Percentiles rank a stretch among this genome's conserved stretches.
These are phyloP conservation scores for Conops quadrifasciatus DNA, from an alignment of 2,888 invertebrate genomes.

Conservation along the genomic window DNA sequence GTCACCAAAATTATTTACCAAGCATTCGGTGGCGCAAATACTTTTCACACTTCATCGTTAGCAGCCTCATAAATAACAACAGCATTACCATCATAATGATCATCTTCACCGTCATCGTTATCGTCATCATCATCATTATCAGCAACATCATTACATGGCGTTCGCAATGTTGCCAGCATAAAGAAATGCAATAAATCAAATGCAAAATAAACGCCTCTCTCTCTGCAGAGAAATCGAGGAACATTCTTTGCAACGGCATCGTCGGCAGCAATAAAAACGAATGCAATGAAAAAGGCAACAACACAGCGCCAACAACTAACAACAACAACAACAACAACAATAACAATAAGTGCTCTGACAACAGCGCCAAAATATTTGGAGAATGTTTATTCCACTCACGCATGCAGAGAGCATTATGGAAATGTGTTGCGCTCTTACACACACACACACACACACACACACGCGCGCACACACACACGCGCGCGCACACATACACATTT, in stretches of 20 bases:
- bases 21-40: too few relatives aligned
- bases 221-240: not conserved
- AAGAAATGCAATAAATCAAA: not conserved
- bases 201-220: conserved; percentile 5
- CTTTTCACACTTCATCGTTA: too few relatives aligned
- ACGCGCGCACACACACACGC: too few relatives aligned
- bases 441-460: not conserved
- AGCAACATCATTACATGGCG: too few relatives aligned
- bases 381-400: conserved; percentile 22
- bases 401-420: not conserved
- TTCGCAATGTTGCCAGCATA: not conserved
- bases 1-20: too few relatives aligned
- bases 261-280: not conserved
- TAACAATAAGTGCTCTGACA: not conserved
- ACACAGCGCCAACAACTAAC: not conserved
- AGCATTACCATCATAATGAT: not conserved
- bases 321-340: conserved; percentile 2
- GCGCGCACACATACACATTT: too few relatives aligned
- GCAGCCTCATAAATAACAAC: too few relatives aligned
- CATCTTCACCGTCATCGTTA: not conserved
- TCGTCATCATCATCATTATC: not conserved
- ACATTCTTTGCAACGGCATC: not conserved
- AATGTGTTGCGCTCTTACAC: not conserved
- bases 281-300: not conserved
- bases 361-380: conserved; percentile 17